Base-by-base conservation (phyloP, 2,113 vertebrate species). In the Oryzias woworae region DNA sequence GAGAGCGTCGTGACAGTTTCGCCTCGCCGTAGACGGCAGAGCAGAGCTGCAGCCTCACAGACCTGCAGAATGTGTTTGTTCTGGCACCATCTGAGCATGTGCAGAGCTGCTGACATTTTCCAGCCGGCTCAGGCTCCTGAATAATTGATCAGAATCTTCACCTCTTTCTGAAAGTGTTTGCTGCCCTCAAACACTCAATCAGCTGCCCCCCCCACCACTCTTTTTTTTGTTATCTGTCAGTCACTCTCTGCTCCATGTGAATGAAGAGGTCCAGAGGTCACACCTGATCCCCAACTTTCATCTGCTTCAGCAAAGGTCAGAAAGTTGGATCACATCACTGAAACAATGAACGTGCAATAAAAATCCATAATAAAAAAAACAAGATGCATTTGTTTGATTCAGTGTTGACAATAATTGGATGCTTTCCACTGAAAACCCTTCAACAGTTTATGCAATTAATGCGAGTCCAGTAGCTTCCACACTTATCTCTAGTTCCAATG, bases 111-210 rank as follows among this genome's bases (percentile, higher is more conserved):
- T 85, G 85, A 85, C 81, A 84, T 87, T 86, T 78, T 70, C 36
- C 66, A 67, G 71, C 61, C 47, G 36, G 49, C 73, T 26, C 59
- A 48, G 58, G n/a, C 56, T 70, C 0, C 48, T 87, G 55, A 86
- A 87, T 89, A 77, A 89, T 89, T 85, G 81, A 87, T 86, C 71
- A 71, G 42, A 86, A 70, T 53, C 62, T 8, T 84, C 59, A 76
- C 54, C 57, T 76, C 67, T 43, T 47, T 72, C 45, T 61, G 49
- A 47, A 60, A 18, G 24, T 53, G 56, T 28, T 50, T 46, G 64
- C 0, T 20, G 16, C 16, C 28, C 31, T 80, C 58, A 58, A 44
- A 46, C 4, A 4, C 54, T 58, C 54, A 0, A 42, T 54, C 60
- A 1, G 43, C 13, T 2, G 62, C 63, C 71, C 49, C 0, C 42